Evolutionary conservation across 2,888 invertebrate species (phyloP).

Genomic region (Magallana nippona): DNA sequence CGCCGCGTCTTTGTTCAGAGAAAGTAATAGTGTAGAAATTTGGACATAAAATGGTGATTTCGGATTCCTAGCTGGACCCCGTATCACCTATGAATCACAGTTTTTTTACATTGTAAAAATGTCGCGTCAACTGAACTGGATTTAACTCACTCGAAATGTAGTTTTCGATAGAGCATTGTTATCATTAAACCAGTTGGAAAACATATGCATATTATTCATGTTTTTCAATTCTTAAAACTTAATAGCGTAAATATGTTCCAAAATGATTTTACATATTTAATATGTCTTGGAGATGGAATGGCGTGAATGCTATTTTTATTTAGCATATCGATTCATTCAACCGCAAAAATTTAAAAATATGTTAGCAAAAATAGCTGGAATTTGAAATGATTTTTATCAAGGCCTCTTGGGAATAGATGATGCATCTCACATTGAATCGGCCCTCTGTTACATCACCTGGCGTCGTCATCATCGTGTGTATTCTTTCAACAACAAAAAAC

Average conservation of each 20-base stretch:
- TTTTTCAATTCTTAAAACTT: no score
- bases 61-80: neutral
- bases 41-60: constrained; percentile 32
- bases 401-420: neutral
- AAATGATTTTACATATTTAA: no score
- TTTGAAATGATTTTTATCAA: constrained; percentile 5
- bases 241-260: no score
- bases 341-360: neutral
- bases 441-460: constrained; percentile 13
- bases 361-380: neutral
- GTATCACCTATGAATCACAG: constrained; percentile 6
- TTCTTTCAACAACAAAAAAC: constrained; percentile 14
- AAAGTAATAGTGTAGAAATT: constrained; percentile 17
- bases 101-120: neutral
- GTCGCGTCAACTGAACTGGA: no score
- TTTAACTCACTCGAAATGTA: no score
- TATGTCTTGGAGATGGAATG: no score
- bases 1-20: neutral
- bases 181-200: no score
- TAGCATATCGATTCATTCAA: neutral
- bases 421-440: neutral
- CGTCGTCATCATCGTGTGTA: neutral
- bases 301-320: no score
- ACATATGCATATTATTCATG: no score
- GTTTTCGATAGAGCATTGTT: no score